Evolutionary conservation across 2,797 vertebrate genomes (phyloP).

Genomic region (Loris lydekkerianus): DNA sequence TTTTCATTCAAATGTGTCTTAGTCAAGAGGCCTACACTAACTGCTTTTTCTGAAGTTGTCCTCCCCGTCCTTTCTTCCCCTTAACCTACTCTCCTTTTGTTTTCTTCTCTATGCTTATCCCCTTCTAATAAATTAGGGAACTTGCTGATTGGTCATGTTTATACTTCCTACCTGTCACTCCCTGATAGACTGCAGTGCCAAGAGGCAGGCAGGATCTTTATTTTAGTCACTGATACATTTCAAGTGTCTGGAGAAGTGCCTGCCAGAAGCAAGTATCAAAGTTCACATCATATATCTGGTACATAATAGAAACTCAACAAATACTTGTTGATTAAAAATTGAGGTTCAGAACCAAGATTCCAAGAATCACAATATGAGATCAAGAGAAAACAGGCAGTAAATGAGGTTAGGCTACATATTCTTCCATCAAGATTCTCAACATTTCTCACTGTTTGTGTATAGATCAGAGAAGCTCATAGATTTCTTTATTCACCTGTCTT

Average conservation of each 20-base stretch:
- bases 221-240: background rate
- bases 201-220: background rate
- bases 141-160: background rate
- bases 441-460: background rate
- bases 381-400: background rate
- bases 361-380: background rate
- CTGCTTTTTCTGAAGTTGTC: background rate
- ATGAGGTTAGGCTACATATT: background rate
- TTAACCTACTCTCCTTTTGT: background rate
- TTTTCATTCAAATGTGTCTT: background rate
- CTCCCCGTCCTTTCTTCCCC: background rate
- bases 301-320: background rate
- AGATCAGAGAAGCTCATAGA: background rate
- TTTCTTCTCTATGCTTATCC: background rate
- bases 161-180: background rate
- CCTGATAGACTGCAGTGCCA: background rate
- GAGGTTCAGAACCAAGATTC: background rate
- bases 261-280: background rate
- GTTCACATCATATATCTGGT: background rate
- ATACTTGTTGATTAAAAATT: slow-evolving; percentile 33
- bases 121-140: background rate
- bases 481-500: slow-evolving; percentile 58
- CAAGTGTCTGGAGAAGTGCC: background rate
- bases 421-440: background rate
- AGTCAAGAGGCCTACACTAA: background rate